Evolutionary conservation across 2,113 vertebrate genomes (phyloP).

Genomic region (Hydrochoerus hydrochaeris): DNA sequence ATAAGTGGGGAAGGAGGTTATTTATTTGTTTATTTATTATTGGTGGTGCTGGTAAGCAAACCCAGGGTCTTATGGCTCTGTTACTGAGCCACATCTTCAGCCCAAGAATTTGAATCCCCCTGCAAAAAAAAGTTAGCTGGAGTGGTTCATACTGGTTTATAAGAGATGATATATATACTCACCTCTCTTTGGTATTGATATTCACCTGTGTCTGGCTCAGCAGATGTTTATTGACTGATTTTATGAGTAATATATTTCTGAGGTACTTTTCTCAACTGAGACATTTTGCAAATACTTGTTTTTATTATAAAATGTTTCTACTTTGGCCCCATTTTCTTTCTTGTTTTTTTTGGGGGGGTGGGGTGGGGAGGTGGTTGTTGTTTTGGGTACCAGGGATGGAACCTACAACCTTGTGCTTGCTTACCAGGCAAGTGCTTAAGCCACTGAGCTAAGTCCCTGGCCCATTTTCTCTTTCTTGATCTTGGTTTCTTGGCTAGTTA

Average conservation of each 20-base stretch:
- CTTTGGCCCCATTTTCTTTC: too few species aligned
- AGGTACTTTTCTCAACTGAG: constrained; percentile 34
- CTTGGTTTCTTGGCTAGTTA: not conserved
- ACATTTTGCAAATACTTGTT: constrained; percentile 13
- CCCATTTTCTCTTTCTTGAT: too few species aligned
- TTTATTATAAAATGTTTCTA: constrained; percentile 27
- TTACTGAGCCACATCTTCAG: too few species aligned
- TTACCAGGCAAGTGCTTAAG: too few species aligned
- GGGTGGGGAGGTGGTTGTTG: too few species aligned
- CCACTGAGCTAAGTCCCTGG: too few species aligned
- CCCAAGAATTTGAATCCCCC: too few species aligned
- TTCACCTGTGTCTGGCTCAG: not conserved
- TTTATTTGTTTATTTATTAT: constrained; percentile 23
- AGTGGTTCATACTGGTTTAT: not conserved
- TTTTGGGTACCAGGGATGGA: too few species aligned
- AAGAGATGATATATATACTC: not conserved
- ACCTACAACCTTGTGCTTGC: too few species aligned
- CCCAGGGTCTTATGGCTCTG: too few species aligned
- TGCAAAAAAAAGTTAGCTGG: not conserved
- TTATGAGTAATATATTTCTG: constrained; percentile 10
- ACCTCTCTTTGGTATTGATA: not conserved
- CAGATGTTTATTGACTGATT: constrained; percentile 13
- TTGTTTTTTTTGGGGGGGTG: too few species aligned
- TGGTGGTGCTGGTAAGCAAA: too few species aligned
- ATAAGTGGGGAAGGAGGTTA: constrained; percentile 87